Evolutionary conservation across 2,797 vertebrate genomes (phyloP), one percentile per base, ranked within the genome.

Genomic region (Artibeus lituratus): DNA sequence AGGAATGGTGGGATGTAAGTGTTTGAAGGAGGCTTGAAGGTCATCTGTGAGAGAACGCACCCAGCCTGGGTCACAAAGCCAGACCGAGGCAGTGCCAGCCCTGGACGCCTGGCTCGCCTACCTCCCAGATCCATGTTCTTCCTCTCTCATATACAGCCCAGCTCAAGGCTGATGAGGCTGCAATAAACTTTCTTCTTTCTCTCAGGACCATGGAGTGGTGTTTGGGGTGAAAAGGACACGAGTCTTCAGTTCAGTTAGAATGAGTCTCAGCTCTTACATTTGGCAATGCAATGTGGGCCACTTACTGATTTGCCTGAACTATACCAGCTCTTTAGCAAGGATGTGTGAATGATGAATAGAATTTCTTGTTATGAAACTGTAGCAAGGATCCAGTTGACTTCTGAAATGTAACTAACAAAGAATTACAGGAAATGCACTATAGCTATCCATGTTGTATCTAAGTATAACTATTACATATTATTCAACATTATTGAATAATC

Each of bases 361-460:
- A 21, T 62, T 82, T 72, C 29, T 32, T 94, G 29, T 53, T 78
- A 26, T 47, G 22, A 90, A 92, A 44, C 2, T 62, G 39, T 29
- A 80, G 16, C 32, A 69, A 81, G 18, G 32, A 22, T 29, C n/a
- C 53, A 51, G n/a, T 80, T 82, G 1, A 69, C 12, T 72, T 91
- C 62, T 65, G 47, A 85, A 91, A 83, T 59, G 72, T n/a, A 92
- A 90, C 51, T 84, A 93, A 51, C 24, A 59, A 76, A 70, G 22
- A 42, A 84, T 67, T 37, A 24, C 21, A 86, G n/a, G 7, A 86
- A 81, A 29, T 59, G 18, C 14, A 88, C 57, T 78, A 80, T 59
- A 74, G 26, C 15, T 83, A 16, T 55, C 9, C 21, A 37, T 14
- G 72, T 29, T 57, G 47, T n/a, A 12, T 44, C 26, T 62, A 93